Evolutionary conservation across 2,888 invertebrate species (phyloP).

Genomic region (Acleris emargana): DNA sequence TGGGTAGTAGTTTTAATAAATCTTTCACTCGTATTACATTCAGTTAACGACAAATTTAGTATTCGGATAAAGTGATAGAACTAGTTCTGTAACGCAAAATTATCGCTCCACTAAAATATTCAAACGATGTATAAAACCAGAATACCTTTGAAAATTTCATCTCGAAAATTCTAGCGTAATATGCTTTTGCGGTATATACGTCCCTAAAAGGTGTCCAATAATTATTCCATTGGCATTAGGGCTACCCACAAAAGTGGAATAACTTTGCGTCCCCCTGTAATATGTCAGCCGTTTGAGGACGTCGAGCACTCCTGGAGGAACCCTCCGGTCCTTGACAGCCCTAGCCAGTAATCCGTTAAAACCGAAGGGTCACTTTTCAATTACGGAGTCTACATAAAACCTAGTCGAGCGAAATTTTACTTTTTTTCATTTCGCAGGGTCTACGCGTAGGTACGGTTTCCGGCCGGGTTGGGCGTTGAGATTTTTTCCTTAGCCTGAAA

Average conservation of each 20-base stretch:
- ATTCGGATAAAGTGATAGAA: too few species aligned
- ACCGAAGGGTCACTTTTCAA: constrained; percentile 65
- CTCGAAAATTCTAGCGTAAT: constrained; percentile 4
- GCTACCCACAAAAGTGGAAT: constrained; percentile 39
- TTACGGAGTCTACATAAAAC: constrained; percentile 45
- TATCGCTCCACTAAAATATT: neutral
- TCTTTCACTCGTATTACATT: too few species aligned
- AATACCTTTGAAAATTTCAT: neutral
- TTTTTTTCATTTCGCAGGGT: constrained; percentile 43
- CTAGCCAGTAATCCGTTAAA: constrained; percentile 75
- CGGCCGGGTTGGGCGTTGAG: neutral
- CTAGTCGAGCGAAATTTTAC: constrained; percentile 56
- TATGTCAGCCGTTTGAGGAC: constrained; percentile 57
- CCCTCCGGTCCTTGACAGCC: constrained; percentile 64
- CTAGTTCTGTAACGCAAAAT: too few species aligned
- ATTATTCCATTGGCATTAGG: constrained; percentile 36
- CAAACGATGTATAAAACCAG: neutral
- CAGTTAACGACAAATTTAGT: too few species aligned
- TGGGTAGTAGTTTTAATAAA: too few species aligned
- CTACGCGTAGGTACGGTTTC: constrained; percentile 10
- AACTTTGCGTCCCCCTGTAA: constrained; percentile 63
- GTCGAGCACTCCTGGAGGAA: constrained; percentile 44
- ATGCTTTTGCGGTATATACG: constrained; percentile 3
- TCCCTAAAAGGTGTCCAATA: constrained; percentile 34
- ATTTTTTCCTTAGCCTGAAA: constrained; percentile 9